Evolutionary conservation across 2,113 vertebrate species (phyloP).

Genomic region (Mormoops blainvillei): DNA sequence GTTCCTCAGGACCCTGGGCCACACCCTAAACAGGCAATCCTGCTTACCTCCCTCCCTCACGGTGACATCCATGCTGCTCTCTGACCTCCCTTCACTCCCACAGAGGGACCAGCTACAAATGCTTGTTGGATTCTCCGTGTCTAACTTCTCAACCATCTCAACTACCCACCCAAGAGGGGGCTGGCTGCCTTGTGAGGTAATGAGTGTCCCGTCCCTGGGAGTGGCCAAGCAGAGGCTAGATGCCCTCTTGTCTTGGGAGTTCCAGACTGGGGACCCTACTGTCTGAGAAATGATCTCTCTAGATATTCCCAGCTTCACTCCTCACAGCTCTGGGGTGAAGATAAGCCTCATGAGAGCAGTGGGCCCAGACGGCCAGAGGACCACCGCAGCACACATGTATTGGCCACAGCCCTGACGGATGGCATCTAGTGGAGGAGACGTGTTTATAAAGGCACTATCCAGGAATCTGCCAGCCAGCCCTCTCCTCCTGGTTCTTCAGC

Average conservation of each 20-base stretch:
- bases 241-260: not conserved
- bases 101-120: not conserved
- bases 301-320: not conserved
- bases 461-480: too few relatives aligned
- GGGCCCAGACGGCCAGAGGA: not conserved
- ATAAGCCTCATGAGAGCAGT: not conserved
- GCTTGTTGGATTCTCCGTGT: not conserved
- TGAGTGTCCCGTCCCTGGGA: not conserved
- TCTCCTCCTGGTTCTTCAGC: not conserved
- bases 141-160: not conserved
- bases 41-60: not conserved
- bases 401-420: not conserved
- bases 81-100: not conserved
- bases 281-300: not conserved
- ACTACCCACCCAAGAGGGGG: not conserved
- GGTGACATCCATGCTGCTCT: not conserved
- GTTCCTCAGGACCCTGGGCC: not conserved
- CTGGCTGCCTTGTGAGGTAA: not conserved
- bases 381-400: rapidly evolving
- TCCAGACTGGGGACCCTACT: not conserved
- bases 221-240: not conserved
- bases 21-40: not conserved
- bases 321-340: not conserved
- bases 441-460: not conserved
- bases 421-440: not conserved